Evolutionary conservation across 2,888 invertebrate genomes (phyloP), one percentile per base, ranked within the genome.

Genomic region (Toxonevra muliebris): DNA sequence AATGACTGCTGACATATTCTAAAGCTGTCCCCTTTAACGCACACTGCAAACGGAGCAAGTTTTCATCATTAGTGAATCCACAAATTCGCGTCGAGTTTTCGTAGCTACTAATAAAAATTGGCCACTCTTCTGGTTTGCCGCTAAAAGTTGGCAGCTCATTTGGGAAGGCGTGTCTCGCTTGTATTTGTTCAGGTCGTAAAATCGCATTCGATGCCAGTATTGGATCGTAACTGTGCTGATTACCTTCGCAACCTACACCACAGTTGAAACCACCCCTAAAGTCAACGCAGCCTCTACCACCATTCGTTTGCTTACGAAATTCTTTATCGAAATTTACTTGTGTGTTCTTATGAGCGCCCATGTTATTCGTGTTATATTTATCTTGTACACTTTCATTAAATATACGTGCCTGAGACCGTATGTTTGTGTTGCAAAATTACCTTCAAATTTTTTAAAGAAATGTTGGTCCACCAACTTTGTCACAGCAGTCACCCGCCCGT

Each of bases 41-140:
- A 10, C 63, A n/a, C 45, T 63, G 63, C n/a, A 63, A 20, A 30
- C 55, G 54, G 10, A 63, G 55, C 20, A 63, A 42, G 40, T 63
- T 63, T 17, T 63, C 55, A n/a, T 63, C 55, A 42, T 63, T 19
- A 55, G 43, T 63, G 45, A 63, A 63, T 30, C 55, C 55, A 19
- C 42, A 62, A 41, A 53, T 40, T 42, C 62, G 52, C 12, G 62
- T 62, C 53, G 62, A 62, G 42, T 43, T n/a, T n/a, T n/a, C n/a
- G n/a, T n/a, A 57, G 41, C 57, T 60, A 43, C 48, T 60, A 9
- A 60, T 60, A 45, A 65, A 65, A 12, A 65, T 48, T 17, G 58
- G 65, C 52, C 57, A 50, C 17, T 65, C 50, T 42, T 52, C 50
- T 42, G 65, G 59, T 10, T 48, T 53, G 20, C 58, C 59, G 19